Base-by-base conservation (phyloP, 2,888 invertebrate species). In the Orthosia gothica region DNA sequence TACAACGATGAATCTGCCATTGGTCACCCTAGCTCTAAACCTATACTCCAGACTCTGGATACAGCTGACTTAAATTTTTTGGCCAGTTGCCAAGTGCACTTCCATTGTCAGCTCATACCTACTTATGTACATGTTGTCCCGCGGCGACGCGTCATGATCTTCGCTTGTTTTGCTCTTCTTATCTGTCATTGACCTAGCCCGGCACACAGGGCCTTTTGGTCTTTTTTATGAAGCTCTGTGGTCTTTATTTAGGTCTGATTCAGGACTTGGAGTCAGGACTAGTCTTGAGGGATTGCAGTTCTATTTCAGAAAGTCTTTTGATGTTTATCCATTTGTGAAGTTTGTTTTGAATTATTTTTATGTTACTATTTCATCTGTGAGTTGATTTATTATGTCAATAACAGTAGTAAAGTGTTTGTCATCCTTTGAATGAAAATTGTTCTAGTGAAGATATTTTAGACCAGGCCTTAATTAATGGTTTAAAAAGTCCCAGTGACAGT, bases 101-200 rank as follows among this genome's bases (percentile, higher is more conserved):
- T 84, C 86, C 89, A 89, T 89, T 89, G 90, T 90, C 80, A 74
- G 70, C 71, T 54, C 61, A n/a, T 15, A 40, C 40, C 0, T 40
- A 40, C 9, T 1, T 40, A 40, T 9, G 40, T 40, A n/a, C 45
- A 63, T 47, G 40, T 9, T 52, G 52, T 58, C 32, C 12, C 11
- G 74, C 70, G 47, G 5, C 18, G 50, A n/a, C 52, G 49, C 65
- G 49, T 61, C 62, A 72, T 55, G 1, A 2, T 12, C n/a, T 69
- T 67, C 40, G 65, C 74, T 84, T 85, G 70, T 89, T 87, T 89
- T 86, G 57, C 58, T 87, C 82, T 75, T 86, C 75, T 86, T 86
- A 84, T 86, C 89, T 86, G 87, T 84, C 90, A 82, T 80, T 89
- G 85, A 81, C 76, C 84, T 79, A 81, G 76, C 76, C 74, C 12